Evolutionary conservation across 2,888 invertebrate genomes (phyloP).

Genomic region (Dryocosmus kuriphilus): DNA sequence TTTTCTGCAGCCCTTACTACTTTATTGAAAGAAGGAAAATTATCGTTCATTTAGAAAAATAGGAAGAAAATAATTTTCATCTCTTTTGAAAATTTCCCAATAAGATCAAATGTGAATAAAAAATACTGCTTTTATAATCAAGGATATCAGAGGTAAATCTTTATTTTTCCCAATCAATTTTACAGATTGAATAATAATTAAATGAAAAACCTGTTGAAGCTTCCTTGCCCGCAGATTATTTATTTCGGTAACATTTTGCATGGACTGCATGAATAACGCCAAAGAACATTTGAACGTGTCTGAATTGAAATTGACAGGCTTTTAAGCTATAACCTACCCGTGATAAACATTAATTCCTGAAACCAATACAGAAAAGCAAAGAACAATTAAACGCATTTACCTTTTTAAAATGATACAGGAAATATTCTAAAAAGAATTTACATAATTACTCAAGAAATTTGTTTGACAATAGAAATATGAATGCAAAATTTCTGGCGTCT

Average conservation of each 20-base stretch:
- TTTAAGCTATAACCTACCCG: slow-evolving; percentile 1
- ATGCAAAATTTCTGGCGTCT: too few species aligned
- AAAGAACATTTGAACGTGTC: slow-evolving; percentile 31
- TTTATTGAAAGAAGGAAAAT: too few species aligned
- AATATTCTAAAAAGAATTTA: not conserved
- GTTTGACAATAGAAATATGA: too few species aligned
- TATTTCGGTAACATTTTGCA: not conserved
- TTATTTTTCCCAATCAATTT: not conserved
- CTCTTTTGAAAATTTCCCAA: too few species aligned
- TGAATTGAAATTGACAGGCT: slow-evolving; percentile 23
- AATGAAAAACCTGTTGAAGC: not conserved
- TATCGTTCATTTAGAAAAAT: too few species aligned
- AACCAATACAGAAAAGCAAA: not conserved
- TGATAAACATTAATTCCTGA: not conserved
- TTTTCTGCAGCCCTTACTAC: too few species aligned
- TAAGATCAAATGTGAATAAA: too few species aligned
- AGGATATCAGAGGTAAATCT: too few species aligned
- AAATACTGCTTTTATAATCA: too few species aligned
- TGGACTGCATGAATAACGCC: not conserved
- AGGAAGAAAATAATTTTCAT: too few species aligned
- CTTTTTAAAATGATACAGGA: not conserved
- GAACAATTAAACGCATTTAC: not conserved
- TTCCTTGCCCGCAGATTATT: not conserved
- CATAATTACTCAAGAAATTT: not conserved
- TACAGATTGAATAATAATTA: not conserved